Evolutionary conservation across 2,888 invertebrate species (phyloP).

Genomic region (Drosophila prolongata): DNA sequence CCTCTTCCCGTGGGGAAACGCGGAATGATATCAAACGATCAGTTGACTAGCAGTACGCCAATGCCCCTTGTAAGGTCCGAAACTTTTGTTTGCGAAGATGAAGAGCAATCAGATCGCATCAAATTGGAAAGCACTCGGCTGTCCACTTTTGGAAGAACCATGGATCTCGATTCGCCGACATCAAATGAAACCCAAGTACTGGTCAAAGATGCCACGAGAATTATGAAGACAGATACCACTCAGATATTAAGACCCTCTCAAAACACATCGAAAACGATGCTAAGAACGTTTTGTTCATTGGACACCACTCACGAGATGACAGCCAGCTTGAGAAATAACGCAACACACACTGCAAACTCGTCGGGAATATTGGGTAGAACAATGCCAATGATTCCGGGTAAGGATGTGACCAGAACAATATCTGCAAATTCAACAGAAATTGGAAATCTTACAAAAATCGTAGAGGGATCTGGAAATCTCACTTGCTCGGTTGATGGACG

Average conservation of each 20-base stretch:
- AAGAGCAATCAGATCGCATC: conserved; percentile 42
- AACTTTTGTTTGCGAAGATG: conserved; percentile 82
- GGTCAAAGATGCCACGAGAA: conserved; percentile 30
- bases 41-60: conserved; percentile 59
- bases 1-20: conserved; percentile 52
- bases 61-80: conserved; percentile 80
- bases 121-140: conserved; percentile 53
- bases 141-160: conserved; percentile 53
- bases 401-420: conserved; percentile 15
- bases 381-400: conserved; percentile 19
- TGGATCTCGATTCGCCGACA: conserved; percentile 41
- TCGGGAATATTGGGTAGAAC: conserved; percentile 21
- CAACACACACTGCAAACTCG: conserved; percentile 23
- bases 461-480: conserved; percentile 14
- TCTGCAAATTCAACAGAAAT: neutral
- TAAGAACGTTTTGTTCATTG: conserved; percentile 11
- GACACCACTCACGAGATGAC: conserved; percentile 25
- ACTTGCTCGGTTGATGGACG: neutral
- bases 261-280: conserved; percentile 3
- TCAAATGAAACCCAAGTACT: conserved; percentile 12
- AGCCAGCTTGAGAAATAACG: conserved; percentile 6
- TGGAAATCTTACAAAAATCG: conserved; percentile 16
- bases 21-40: conserved; percentile 15
- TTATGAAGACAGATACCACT: conserved; percentile 17
- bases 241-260: conserved; percentile 17